Evolutionary conservation across 2,113 vertebrate species (phyloP).

Genomic region (Tyto alba): DNA sequence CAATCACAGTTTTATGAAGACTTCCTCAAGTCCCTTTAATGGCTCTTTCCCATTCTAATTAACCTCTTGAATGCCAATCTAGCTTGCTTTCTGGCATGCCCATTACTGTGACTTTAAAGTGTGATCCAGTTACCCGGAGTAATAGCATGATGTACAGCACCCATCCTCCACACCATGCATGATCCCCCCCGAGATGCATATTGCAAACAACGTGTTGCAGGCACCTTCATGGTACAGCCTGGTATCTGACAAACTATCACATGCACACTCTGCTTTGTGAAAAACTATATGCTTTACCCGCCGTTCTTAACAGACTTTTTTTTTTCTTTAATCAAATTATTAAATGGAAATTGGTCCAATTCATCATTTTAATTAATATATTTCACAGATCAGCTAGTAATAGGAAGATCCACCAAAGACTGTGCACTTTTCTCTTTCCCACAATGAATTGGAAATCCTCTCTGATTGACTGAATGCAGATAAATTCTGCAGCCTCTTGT

Average conservation of each 20-base stretch:
- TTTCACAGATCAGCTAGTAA: neutral
- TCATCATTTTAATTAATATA: neutral
- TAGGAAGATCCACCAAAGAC: neutral
- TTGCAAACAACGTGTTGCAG: rapidly evolving
- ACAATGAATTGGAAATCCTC: neutral
- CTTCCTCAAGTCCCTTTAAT: conserved; percentile 58
- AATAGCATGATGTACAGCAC: neutral
- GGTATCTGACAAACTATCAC: neutral
- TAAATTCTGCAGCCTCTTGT: neutral
- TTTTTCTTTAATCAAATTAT: neutral
- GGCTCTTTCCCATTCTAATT: conserved; percentile 64
- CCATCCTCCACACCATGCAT: rapidly evolving
- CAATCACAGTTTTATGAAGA: conserved; percentile 58
- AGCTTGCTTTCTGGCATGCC: neutral
- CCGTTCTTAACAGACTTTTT: neutral
- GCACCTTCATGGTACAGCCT: neutral
- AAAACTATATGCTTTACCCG: neutral
- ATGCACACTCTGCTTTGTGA: rapidly evolving
- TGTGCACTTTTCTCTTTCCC: neutral
- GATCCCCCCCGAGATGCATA: rapidly evolving
- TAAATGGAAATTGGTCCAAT: neutral
- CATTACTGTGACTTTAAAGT: neutral
- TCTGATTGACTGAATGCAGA: neutral
- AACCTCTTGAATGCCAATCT: conserved; percentile 63
- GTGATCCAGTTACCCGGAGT: neutral